Conservation (phyloP, 2,113 vertebrate genomes). For the Sitta europaea region DNA sequence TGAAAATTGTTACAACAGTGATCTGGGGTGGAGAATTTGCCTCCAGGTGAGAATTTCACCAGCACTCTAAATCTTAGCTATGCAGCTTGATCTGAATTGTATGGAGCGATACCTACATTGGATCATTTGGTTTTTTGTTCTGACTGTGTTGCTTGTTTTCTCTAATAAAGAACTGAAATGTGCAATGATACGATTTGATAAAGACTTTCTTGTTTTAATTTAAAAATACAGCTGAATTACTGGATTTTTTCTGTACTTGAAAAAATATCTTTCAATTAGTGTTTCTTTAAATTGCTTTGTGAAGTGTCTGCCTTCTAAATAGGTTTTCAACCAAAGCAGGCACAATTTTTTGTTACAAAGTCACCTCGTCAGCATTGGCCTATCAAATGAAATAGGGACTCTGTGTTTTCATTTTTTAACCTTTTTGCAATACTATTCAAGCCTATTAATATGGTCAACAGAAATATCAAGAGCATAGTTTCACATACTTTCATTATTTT, state of each 20-base stretch:
- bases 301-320: background rate
- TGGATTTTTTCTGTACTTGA: background rate
- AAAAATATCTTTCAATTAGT: background rate
- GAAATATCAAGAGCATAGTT: background rate
- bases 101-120: accelerated
- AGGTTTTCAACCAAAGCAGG: background rate
- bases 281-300: background rate
- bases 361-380: background rate
- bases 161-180: background rate
- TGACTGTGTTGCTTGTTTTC: background rate
- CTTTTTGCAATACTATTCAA: background rate
- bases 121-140: background rate
- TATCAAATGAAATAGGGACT: background rate
- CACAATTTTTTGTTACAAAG: background rate
- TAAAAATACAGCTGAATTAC: background rate
- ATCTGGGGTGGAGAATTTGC: background rate
- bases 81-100: background rate
- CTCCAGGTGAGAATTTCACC: background rate
- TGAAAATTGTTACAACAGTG: background rate
- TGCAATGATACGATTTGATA: background rate
- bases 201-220: background rate
- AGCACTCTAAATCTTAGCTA: background rate
- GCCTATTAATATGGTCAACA: background rate
- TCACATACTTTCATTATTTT: background rate
- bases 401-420: background rate